Conservation (phyloP, 2,113 vertebrate genomes). For the Shinisaurus crocodilurus region DNA sequence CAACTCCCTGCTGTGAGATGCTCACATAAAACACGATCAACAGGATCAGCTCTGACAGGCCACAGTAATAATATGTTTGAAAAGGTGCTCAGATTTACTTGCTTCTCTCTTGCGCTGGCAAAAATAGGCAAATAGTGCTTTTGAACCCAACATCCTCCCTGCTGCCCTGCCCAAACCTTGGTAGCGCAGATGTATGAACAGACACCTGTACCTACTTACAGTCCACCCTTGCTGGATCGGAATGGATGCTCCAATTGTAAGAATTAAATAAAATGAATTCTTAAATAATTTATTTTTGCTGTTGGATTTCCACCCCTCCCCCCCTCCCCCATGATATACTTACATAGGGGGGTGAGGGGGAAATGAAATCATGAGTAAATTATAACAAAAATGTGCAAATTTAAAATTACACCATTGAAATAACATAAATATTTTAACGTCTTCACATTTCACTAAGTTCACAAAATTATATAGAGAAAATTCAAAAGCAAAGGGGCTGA, state of each 20-base stretch:
- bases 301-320: not conserved
- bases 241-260: not conserved
- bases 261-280: conserved; percentile 2
- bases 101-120: not conserved
- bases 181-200: not conserved
- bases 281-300: conserved; percentile 35
- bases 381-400: conserved; percentile 77
- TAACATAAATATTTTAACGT: conserved; percentile 78
- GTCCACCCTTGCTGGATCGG: not conserved
- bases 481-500: conserved; percentile 39
- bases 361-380: conserved; percentile 63
- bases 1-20: not conserved
- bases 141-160: not conserved
- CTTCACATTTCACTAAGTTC: conserved; percentile 76
- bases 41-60: not conserved
- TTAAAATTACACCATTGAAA: conserved; percentile 74
- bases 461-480: conserved; percentile 58
- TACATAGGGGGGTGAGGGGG: conserved; percentile 38
- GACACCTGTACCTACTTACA: not conserved
- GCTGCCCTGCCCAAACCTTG: not conserved
- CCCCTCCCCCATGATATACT: not conserved
- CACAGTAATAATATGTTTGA: not conserved
- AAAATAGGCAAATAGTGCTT: not conserved
- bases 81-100: not conserved
- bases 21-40: not conserved